Evolutionary conservation across 1,140 invertebrate species (phyloP), one percentile per base, ranked within the genome.

Genomic region (Brachionus calyciflorus): DNA sequence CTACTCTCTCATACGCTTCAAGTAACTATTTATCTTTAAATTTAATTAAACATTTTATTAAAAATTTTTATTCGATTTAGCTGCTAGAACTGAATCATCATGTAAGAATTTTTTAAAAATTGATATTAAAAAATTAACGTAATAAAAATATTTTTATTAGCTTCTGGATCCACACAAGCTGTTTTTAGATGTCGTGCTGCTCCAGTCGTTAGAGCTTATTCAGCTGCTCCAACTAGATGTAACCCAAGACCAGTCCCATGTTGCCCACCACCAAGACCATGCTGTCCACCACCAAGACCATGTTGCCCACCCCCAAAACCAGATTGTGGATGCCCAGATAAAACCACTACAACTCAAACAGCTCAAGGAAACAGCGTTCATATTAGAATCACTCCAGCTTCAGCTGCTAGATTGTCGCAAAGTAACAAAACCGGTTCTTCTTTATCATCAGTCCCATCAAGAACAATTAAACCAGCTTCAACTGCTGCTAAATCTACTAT

Each of bases 301-400:
- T 44, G 40, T 7, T 44, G 33, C 5, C 60, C 60, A 65, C 33
- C 37, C 12, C 60, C 60, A 65, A 41, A 44, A 26, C 37, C 60
- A 14, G 37, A 65, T 3, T 44, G 60, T 12, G 55, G 55, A 33
- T 60, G 55, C 28, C 55, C 26, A 60, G 17, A 26, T 33, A 60
- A 37, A 37, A 33, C 55, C 7, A 37, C 28, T 1, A 17, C 9
- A 37, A 37, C 30, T 60, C 26, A 33, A 17, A 33, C 28, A 19
- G 19, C 55, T 9, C 9, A 3, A 3, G 33, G 33, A 60, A 60
- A 60, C 55, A 60, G 55, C 3, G 55, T 60, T 17, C 55, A 60
- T 17, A 60, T 60, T 19, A 60, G 55, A 60, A 60, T 60, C 17
- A 60, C 55, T 19, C 55, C 55, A 60, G 55, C 55, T 60, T 60